Evolutionary conservation across 2,113 vertebrate genomes (phyloP), one percentile per base, ranked within the genome.

Genomic region (Festucalex cinctus): DNA sequence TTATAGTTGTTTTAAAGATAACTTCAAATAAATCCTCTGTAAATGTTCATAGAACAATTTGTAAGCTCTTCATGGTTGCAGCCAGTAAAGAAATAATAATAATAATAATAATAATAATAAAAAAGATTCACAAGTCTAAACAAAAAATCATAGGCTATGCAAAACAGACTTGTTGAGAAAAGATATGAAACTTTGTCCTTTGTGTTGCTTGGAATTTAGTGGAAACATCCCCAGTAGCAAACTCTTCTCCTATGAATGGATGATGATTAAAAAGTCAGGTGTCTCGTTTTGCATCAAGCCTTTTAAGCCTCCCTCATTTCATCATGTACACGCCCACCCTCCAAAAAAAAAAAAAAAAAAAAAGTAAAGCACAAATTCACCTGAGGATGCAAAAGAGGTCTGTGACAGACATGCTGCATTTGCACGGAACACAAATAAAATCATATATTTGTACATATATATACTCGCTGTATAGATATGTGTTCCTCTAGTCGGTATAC

Each of bases 301-400:
- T n/a, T n/a, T 32, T 32, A 2, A 48, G 24, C 24, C 58, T 9
- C 24, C n/a, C 36, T 41, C 36, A 41, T 60, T 39, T 43, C 2
- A 62, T 60, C 58, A 60, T 39, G 35, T 39, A 32, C 54, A 24
- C 24, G 28, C 24, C 54, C n/a, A 26, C n/a, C n/a, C 26, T 8
- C 53, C 12, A 56, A 56, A 5, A 14, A 28, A 53, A 7, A 54
- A 26, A 57, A 65, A 36, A 22, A 57, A 54, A 36, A 20, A 51
- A 41, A 58, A n/a, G n/a, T 20, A 68, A 69, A 76, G 54, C 74
- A 78, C 66, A 77, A 77, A 73, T 78, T 90, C 83, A 85, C 88
- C 88, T 90, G 88, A 90, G 87, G 88, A 90, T 88, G 82, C 80
- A 83, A 76, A n/a, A 85, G 81, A 85, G 79, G 85, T 85, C 77